Conservation (phyloP, 1,140 invertebrate species). For the Conopomorpha cramerella region DNA sequence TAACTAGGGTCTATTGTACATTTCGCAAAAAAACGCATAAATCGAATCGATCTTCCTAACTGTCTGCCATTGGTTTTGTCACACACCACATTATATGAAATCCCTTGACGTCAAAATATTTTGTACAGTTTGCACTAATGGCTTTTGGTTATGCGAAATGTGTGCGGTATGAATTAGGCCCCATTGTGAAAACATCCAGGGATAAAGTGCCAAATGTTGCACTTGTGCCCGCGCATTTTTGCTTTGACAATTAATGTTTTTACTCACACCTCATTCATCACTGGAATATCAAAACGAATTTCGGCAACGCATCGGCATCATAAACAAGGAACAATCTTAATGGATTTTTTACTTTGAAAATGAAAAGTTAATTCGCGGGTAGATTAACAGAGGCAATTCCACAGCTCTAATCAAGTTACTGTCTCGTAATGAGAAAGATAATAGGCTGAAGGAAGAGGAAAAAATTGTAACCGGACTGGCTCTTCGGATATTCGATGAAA, state of each 20-base stretch:
- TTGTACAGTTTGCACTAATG: slow-evolving; percentile 51
- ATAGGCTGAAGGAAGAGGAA: slow-evolving; percentile 26
- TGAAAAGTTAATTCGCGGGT: slow-evolving; percentile 13
- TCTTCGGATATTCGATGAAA: slow-evolving; percentile 43
- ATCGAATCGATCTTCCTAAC: slow-evolving; percentile 48
- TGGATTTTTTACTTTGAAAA: not conserved
- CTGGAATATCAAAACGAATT: not conserved
- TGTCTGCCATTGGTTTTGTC: slow-evolving; percentile 30
- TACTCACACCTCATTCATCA: no score
- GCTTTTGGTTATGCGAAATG: slow-evolving; percentile 24
- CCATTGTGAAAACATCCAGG: slow-evolving; percentile 38
- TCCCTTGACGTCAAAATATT: slow-evolving; percentile 53
- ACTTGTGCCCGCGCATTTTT: no score
- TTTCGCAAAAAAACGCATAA: slow-evolving; percentile 43
- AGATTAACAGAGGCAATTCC: slow-evolving; percentile 20
- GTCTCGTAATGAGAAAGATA: slow-evolving; percentile 28
- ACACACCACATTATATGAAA: slow-evolving; percentile 22
- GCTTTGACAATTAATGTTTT: no score
- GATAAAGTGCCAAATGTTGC: slow-evolving; percentile 40
- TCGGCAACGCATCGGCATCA: no score
- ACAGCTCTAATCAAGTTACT: slow-evolving; percentile 25
- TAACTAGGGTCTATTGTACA: slow-evolving; percentile 44
- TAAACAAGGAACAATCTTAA: not conserved
- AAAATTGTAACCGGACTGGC: slow-evolving; percentile 26
- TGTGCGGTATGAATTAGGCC: slow-evolving; percentile 36